These are phyloP conservation scores for Drosophila infuscata DNA, from an alignment of 2,888 invertebrate genomes.

Conservation along the genomic window DNA sequence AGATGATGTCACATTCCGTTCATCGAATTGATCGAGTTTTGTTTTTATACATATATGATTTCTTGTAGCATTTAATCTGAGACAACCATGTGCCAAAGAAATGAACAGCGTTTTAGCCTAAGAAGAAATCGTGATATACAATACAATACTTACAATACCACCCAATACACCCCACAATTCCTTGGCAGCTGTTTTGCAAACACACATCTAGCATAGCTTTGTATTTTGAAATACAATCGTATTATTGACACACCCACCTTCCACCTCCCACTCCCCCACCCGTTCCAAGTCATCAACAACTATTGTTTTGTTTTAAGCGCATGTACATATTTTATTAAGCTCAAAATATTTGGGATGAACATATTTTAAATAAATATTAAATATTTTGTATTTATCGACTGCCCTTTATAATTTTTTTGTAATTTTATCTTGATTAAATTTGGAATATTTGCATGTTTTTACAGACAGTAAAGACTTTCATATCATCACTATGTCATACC, in stretches of 20 bases:
- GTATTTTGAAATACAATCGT: constrained; percentile 63
- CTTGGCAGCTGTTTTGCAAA: constrained; percentile 13
- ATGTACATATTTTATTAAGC: constrained; percentile 46
- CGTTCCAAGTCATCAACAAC: constrained; percentile 2
- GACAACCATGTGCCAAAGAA: constrained; percentile 75
- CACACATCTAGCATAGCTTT: constrained; percentile 37
- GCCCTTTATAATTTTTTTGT: not conserved
- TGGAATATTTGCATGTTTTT: too few relatives aligned
- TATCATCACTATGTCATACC: too few relatives aligned
- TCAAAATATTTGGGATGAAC: constrained; percentile 33
- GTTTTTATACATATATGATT: constrained; percentile 50
- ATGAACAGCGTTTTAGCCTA: constrained; percentile 60
- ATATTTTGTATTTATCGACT: constrained; percentile 30
- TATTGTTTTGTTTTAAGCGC: constrained; percentile 66
- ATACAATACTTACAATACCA: constrained; percentile 23
- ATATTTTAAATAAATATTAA: constrained; percentile 40
- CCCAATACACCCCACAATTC: constrained; percentile 12
- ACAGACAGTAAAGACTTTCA: too few relatives aligned
- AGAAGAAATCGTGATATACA: constrained; percentile 75
- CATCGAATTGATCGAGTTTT: constrained; percentile 27
- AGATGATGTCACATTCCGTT: constrained; percentile 79
- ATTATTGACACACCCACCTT: constrained; percentile 51
- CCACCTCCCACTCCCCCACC: not conserved
- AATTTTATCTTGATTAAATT: too few relatives aligned
- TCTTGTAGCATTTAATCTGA: constrained; percentile 74